Conservation (phyloP, 1,140 invertebrate species). For the Eriocheir sinensis region DNA sequence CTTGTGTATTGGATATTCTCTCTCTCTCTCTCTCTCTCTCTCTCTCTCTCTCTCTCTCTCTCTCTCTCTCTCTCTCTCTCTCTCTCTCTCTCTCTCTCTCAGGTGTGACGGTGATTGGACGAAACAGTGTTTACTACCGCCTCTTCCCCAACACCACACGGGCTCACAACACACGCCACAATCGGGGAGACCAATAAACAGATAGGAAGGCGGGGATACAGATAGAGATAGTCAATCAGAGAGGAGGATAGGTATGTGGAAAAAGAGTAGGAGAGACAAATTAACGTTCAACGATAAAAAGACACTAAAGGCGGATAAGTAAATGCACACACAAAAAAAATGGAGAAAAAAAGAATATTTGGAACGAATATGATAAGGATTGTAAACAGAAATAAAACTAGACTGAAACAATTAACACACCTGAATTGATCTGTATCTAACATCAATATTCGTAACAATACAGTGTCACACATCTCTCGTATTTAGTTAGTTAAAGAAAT, state of each 20-base stretch:
- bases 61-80: slow-evolving; percentile 35
- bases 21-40: slow-evolving; percentile 8
- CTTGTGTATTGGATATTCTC: no score
- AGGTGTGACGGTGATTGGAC: background rate
- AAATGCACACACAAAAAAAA: no score
- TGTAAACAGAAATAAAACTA: no score
- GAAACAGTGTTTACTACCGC: background rate
- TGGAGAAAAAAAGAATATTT: no score
- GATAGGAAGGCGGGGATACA: background rate
- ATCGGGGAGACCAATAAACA: background rate
- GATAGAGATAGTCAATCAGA: background rate
- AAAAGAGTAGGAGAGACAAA: background rate
- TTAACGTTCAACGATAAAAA: background rate
- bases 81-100: background rate
- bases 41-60: slow-evolving; percentile 42
- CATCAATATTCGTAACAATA: no score
- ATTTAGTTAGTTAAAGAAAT: no score
- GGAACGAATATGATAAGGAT: no score
- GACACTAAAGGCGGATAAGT: no score
- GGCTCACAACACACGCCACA: background rate
- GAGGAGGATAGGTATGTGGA: background rate
- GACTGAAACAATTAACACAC: no score
- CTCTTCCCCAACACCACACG: background rate
- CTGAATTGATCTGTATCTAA: no score
- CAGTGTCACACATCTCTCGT: no score